Evolutionary conservation across 1,140 invertebrate genomes (phyloP), one percentile per base, ranked within the genome.

Genomic region (Cydia strobilella): DNA sequence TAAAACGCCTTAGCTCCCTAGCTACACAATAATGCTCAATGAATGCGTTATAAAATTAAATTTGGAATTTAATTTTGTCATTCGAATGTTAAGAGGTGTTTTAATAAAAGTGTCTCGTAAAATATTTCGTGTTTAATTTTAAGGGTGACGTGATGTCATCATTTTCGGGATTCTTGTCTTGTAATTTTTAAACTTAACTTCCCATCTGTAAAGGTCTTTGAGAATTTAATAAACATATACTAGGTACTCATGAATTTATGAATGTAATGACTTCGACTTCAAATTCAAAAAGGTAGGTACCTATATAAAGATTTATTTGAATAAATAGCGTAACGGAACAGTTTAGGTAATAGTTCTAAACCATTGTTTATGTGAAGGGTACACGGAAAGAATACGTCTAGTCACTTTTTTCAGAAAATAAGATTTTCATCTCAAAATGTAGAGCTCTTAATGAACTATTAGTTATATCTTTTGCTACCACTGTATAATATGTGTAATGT

Each of bases 31-130:
- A n/a, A n/a, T 83, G 82, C 79, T 84, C 82, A 83, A 84, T 85
- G 78, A 86, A 82, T 84, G 75, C 80, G 81, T 79, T 85, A 82
- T 89, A 85, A 88, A 87, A 88, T 89, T 86, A 84, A 90, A 89
- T 89, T 88, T 77, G 81, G 83, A 87, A 89, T 89, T 89, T 89
- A 89, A 90, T 87, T 85, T 84, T 78, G 84, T 81, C 80, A 89
- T 91, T 87, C 81, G 84, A 85, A 88, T 86, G 86, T 84, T 79
- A 77, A 78, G 76, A 75, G 66, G 66, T 75, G 80, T 88, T 79
- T 84, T 76, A 74, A 75, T 74, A 71, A 48, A 75, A 62, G 65
- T 69, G 66, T 66, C 72, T 69, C 65, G 65, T 69, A 69, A 69
- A 69, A 69, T 69, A 35, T 69, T 69, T 39, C 65, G 27, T 69